Evolutionary conservation across 2,797 vertebrate genomes (phyloP).

Genomic region (Ctenosaura bakeri): DNA sequence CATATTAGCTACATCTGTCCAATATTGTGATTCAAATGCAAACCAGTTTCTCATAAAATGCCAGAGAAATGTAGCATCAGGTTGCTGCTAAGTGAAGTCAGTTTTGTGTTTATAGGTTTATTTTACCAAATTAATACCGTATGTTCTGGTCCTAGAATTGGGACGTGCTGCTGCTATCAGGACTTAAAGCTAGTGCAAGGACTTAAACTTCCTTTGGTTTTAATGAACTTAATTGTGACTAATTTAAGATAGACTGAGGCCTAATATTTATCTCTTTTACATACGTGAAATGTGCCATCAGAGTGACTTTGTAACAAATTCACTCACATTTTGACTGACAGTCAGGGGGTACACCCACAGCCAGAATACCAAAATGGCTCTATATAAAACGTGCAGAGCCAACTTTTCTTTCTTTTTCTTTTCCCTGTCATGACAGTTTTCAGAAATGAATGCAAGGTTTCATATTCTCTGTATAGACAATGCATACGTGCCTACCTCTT

Average conservation of each 20-base stretch:
- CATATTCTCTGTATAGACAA: not conserved
- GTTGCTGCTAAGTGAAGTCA: not conserved
- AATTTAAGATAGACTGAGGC: not conserved
- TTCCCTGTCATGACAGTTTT: not conserved
- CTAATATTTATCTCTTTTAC: not conserved
- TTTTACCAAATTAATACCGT: not conserved
- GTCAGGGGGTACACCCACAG: not conserved
- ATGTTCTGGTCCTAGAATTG: no score
- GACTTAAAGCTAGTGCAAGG: no score
- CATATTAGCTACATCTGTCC: not conserved
- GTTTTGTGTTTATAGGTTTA: not conserved
- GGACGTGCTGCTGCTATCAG: no score
- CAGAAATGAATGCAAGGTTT: not conserved
- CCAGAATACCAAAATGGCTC: not conserved
- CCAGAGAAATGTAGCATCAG: slow-evolving; percentile 9
- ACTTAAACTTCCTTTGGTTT: not conserved
- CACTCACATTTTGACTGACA: not conserved
- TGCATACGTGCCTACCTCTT: not conserved
- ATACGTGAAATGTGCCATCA: not conserved
- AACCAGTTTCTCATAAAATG: not conserved
- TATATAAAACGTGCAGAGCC: not conserved
- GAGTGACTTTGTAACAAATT: not conserved
- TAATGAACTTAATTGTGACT: not conserved
- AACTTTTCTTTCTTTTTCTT: not conserved
- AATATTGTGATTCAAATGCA: not conserved